Conservation (phyloP, 2,113 vertebrate species). For the Heliornis fulica region DNA sequence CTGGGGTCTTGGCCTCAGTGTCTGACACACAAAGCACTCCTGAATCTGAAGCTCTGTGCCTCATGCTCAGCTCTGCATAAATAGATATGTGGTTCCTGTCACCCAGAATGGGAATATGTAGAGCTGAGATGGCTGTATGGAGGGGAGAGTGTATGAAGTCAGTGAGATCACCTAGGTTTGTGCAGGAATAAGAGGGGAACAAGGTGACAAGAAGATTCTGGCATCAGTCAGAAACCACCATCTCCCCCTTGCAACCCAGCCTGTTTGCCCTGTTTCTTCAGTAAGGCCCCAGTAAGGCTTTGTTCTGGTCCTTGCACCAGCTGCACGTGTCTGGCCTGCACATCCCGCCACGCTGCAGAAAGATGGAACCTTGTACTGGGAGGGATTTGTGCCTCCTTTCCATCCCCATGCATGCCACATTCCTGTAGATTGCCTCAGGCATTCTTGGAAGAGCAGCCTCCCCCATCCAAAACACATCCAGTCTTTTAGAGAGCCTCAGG, state of each 20-base stretch:
- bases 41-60: background rate
- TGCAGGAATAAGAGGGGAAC: background rate
- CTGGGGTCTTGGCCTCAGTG: background rate
- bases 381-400: background rate
- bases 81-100: background rate
- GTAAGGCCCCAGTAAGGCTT: background rate
- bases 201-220: background rate
- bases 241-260: background rate
- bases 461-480: background rate
- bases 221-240: no score
- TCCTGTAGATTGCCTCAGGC: background rate
- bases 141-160: background rate
- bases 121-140: background rate
- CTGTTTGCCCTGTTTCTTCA: background rate
- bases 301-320: background rate
- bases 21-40: background rate
- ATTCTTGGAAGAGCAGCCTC: background rate
- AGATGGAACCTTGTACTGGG: background rate
- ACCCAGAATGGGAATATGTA: background rate
- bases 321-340: background rate
- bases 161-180: background rate
- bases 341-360: background rate
- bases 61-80: background rate
- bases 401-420: background rate
- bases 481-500: background rate